These are phyloP conservation scores for Psittacula echo DNA, from an alignment of 2,797 vertebrate species.

Conservation along the genomic window DNA sequence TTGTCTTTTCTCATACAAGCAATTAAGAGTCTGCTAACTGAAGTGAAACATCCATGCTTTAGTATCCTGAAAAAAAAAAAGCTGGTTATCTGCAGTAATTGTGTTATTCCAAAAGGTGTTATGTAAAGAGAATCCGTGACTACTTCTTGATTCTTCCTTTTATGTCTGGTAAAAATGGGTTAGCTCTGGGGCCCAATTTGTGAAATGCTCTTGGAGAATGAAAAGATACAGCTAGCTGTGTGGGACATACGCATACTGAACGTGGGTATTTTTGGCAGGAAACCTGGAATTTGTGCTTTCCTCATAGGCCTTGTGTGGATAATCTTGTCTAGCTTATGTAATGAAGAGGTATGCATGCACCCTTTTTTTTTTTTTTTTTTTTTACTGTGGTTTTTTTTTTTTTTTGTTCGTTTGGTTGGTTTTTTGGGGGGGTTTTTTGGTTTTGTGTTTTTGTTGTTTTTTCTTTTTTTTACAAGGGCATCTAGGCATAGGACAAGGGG, in stretches of 20 bases:
- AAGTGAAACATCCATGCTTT: neutral
- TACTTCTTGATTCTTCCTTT: neutral
- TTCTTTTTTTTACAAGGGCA: neutral
- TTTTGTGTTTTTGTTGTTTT: neutral
- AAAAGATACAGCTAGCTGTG: neutral
- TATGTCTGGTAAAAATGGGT: accelerated
- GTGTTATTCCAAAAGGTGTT: neutral
- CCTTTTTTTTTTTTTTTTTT: neutral
- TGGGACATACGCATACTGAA: neutral
- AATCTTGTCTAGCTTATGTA: neutral
- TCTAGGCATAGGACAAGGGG: neutral
- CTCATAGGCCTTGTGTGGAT: neutral
- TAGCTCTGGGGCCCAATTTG: neutral
- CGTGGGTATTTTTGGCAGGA: neutral
- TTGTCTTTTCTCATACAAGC: neutral
- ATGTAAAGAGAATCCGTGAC: neutral
- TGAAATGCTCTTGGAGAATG: neutral
- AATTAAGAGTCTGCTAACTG: neutral
- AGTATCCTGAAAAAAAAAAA: neutral
- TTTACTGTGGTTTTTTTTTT: too few relatives aligned
- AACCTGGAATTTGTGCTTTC: neutral
- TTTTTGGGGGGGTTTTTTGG: too few relatives aligned
- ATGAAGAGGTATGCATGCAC: neutral
- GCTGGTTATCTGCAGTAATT: neutral
- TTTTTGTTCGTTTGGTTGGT: too few relatives aligned